These are phyloP conservation scores for Drosophila bifasciata DNA, from an alignment of 1,140 invertebrate species.

Conservation along the genomic window DNA sequence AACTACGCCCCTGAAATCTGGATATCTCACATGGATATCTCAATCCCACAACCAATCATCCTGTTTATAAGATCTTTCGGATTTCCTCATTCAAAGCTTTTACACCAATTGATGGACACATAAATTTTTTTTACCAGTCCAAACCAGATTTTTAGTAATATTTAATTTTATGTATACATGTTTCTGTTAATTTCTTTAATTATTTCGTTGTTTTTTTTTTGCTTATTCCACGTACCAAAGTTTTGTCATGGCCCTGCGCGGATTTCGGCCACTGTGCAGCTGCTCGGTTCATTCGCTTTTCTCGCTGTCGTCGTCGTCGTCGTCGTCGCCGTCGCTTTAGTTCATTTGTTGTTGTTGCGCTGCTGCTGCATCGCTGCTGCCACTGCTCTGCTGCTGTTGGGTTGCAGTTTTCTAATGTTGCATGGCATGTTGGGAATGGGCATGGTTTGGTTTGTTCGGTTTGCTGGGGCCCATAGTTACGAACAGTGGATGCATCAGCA, in stretches of 20 bases:
- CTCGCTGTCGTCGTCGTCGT: constrained; percentile 38
- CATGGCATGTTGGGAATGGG: constrained; percentile 75
- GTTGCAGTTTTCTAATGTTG: constrained; percentile 81
- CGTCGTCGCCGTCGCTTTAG: constrained; percentile 18
- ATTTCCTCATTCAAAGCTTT: too few relatives aligned
- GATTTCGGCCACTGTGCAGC: constrained; percentile 30
- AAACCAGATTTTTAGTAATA: too few relatives aligned
- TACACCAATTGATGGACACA: too few relatives aligned
- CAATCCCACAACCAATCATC: too few relatives aligned
- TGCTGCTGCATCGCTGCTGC: constrained; percentile 19
- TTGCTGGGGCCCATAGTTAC: constrained; percentile 26
- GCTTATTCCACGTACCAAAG: background rate
- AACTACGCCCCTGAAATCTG: too few relatives aligned
- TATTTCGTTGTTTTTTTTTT: background rate
- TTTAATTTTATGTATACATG: too few relatives aligned
- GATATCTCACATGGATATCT: too few relatives aligned
- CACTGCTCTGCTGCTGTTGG: constrained; percentile 32
- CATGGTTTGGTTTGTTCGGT: constrained; percentile 63
- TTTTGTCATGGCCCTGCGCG: too few relatives aligned
- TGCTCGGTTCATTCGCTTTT: constrained; percentile 71
- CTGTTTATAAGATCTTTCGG: too few relatives aligned
- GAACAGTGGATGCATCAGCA: constrained; percentile 14
- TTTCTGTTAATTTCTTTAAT: background rate
- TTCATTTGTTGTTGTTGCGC: constrained; percentile 37
- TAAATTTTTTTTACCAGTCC: too few relatives aligned